A percentile compares a stretch with the other conserved stretches of the same genome.
These are phyloP conservation scores for Cricetomys ansorgei DNA, from an alignment of 2,113 vertebrate species.

Conservation along the genomic window DNA sequence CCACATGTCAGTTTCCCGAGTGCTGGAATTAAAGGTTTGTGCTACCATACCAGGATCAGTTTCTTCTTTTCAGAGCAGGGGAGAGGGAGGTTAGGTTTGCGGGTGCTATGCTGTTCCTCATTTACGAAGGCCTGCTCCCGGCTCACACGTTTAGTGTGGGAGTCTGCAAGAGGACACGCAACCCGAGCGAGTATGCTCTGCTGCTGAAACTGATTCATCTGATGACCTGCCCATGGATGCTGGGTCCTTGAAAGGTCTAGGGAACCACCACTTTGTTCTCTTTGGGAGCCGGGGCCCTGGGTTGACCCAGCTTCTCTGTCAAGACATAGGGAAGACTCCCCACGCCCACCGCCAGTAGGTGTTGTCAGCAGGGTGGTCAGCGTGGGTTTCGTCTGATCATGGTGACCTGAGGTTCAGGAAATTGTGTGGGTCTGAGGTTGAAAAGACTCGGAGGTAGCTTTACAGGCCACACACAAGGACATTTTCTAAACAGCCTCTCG, in stretches of 20 bases:
- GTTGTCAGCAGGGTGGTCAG: background rate
- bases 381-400: background rate
- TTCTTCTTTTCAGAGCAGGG: background rate
- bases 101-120: background rate
- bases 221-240: background rate
- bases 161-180: background rate
- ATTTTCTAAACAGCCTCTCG: background rate
- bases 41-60: background rate
- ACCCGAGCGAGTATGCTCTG: background rate
- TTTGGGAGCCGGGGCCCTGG: background rate
- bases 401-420: background rate
- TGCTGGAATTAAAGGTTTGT: background rate
- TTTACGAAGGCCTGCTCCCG: background rate
- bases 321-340: slow-evolving; percentile 26
- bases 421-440: background rate
- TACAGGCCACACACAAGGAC: accelerated
- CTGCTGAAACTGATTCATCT: background rate
- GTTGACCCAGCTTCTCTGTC: background rate
- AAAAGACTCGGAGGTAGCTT: background rate
- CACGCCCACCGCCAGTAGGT: background rate
- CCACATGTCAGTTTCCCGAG: background rate
- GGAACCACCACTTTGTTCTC: background rate
- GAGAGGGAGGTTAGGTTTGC: background rate
- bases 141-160: background rate
- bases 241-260: background rate